Percentiles rank a stretch among this genome's conserved stretches.
These are phyloP conservation scores for Manis javanica DNA, from an alignment of 2,797 vertebrate genomes.

Conservation along the genomic window DNA sequence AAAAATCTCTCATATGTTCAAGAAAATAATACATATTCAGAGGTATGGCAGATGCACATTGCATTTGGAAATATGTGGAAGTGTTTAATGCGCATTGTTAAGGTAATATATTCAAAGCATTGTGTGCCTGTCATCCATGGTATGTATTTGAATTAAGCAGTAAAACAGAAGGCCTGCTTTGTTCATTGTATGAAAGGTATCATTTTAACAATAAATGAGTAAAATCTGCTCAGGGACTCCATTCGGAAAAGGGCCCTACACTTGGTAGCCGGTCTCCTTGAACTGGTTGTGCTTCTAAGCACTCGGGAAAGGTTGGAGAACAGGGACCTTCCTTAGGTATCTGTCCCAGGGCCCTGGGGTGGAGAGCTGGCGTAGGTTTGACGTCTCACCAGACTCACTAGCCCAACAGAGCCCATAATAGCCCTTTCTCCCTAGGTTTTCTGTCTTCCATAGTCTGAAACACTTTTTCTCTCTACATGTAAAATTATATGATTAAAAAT, in stretches of 20 bases:
- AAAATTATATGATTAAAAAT: slow-evolving; percentile 17
- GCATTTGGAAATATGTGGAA: neutral
- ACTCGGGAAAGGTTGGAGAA: neutral
- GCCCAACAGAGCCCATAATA: neutral
- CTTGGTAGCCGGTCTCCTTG: neutral
- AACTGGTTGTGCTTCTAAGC: neutral
- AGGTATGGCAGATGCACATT: neutral
- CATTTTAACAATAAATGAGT: slow-evolving; percentile 16
- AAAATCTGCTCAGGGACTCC: neutral
- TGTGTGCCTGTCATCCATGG: neutral
- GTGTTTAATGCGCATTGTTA: slow-evolving; percentile 27
- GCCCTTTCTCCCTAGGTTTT: neutral
- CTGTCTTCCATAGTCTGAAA: neutral
- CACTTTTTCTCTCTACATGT: neutral
- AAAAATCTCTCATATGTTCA: slow-evolving; percentile 35
- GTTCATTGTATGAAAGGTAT: neutral
- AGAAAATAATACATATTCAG: neutral
- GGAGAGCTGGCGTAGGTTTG: fast-evolving
- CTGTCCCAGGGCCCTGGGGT: neutral
- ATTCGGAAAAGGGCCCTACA: neutral
- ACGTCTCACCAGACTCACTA: neutral
- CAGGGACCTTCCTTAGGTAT: too few species aligned
- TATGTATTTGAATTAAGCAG: slow-evolving; percentile 26
- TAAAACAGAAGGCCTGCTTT: neutral
- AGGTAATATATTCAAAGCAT: neutral